These are phyloP conservation scores for Andrena trimmerana DNA, from an alignment of 2,888 invertebrate species.

Conservation along the genomic window DNA sequence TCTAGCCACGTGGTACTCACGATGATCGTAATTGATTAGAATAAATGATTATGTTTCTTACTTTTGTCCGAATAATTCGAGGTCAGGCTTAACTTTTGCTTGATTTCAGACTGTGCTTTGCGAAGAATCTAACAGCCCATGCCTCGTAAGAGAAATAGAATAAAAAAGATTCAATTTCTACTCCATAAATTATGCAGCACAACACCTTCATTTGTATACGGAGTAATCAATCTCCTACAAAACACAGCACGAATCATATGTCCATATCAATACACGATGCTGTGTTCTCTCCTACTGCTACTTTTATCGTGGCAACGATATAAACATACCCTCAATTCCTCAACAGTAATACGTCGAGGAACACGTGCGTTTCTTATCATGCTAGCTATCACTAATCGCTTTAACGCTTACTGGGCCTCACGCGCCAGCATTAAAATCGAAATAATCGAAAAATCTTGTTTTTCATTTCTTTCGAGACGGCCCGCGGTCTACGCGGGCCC, in stretches of 20 bases:
- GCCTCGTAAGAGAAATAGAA: background rate
- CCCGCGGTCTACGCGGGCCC: background rate
- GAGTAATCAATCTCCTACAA: background rate
- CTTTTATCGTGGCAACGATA: conserved; percentile 52
- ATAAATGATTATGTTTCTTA: conserved; percentile 37
- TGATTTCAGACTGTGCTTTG: conserved; percentile 24
- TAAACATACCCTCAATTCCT: conserved; percentile 61
- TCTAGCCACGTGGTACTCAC: conserved; percentile 22
- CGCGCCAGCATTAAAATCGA: conserved; percentile 55
- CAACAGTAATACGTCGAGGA: conserved; percentile 55
- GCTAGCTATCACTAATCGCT: conserved; percentile 63
- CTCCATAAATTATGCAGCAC: background rate
- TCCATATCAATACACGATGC: conserved; percentile 23
- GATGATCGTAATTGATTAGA: conserved; percentile 12
- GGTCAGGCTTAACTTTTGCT: background rate
- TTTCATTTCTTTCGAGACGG: conserved; percentile 17
- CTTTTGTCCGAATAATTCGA: conserved; percentile 10
- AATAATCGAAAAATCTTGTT: conserved; percentile 33
- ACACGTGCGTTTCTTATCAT: conserved; percentile 61
- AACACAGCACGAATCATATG: conserved; percentile 6
- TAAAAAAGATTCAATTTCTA: background rate
- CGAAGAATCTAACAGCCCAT: background rate
- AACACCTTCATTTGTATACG: background rate
- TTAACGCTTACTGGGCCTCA: conserved; percentile 61
- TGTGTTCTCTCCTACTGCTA: conserved; percentile 25